Percentiles rank a stretch among this genome's conserved stretches.
These are phyloP conservation scores for Orthonevra nobilis DNA, from an alignment of 2,888 invertebrate genomes.

Conservation along the genomic window DNA sequence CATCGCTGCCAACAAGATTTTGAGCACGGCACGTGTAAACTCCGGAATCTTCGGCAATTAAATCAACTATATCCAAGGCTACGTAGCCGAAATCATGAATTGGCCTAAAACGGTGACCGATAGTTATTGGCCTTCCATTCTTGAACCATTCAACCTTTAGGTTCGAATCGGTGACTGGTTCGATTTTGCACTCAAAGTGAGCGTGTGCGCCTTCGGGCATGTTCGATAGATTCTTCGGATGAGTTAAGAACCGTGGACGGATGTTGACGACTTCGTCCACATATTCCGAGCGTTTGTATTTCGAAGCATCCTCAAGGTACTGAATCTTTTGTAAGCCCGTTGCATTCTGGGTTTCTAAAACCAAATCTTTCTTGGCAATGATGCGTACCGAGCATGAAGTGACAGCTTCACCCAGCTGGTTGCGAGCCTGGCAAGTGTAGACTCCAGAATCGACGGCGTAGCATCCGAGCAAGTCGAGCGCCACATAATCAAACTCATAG, in stretches of 20 bases:
- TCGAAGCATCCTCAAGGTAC: slow-evolving; percentile 92
- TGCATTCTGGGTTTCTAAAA: slow-evolving; percentile 94
- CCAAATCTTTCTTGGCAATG: slow-evolving; percentile 92
- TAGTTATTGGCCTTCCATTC: slow-evolving; percentile 95
- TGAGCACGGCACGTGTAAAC: slow-evolving; percentile 96
- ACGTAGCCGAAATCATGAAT: slow-evolving; percentile 99
- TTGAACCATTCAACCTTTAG: slow-evolving; percentile 98
- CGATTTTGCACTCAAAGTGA: slow-evolving; percentile 98
- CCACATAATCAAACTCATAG: slow-evolving; percentile 98
- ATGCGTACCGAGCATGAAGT: slow-evolving; percentile 95
- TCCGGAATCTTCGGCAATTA: slow-evolving; percentile 97
- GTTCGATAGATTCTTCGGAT: slow-evolving; percentile 91
- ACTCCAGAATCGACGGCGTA: slow-evolving; percentile 98
- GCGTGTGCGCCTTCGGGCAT: slow-evolving; percentile 94
- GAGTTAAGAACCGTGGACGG: slow-evolving; percentile 91
- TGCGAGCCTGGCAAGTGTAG: slow-evolving; percentile 96
- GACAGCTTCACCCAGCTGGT: slow-evolving; percentile 95
- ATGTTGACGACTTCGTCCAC: slow-evolving; percentile 91
- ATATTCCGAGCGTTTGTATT: slow-evolving; percentile 90
- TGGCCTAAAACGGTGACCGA: slow-evolving; percentile 96
- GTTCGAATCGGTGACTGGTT: slow-evolving; percentile 97
- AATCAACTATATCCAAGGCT: slow-evolving; percentile 96
- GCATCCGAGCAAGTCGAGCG: slow-evolving; percentile 96
- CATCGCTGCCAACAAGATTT: slow-evolving; percentile 93
- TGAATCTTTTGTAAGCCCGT: slow-evolving; percentile 95